These are phyloP conservation scores for Trematocara unimaculatum DNA, from an alignment of 2,113 vertebrate species.

Conservation along the genomic window DNA sequence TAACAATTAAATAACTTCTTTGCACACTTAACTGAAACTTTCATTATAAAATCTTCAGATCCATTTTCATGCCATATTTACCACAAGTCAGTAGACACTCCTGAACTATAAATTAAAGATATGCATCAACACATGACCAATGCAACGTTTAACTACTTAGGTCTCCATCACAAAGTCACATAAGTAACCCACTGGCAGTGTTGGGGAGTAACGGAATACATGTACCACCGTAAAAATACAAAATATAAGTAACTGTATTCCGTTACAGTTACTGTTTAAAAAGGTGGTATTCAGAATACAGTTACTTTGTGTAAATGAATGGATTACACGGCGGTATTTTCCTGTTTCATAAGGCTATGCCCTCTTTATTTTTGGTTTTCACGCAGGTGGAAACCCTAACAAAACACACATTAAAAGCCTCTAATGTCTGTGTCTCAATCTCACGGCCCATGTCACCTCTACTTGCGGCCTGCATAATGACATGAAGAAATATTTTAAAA, in stretches of 20 bases:
- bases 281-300: background rate
- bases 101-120: background rate
- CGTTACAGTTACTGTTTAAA: background rate
- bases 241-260: background rate
- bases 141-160: background rate
- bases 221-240: background rate
- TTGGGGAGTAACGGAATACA: background rate
- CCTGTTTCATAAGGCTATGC: fast-evolving
- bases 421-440: background rate
- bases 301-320: background rate
- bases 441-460: fast-evolving
- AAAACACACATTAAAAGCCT: background rate
- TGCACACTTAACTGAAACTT: background rate
- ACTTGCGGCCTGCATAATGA: background rate
- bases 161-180: background rate
- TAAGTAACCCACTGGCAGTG: fast-evolving
- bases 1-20: background rate
- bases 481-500: background rate
- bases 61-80: background rate
- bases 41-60: background rate
- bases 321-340: fast-evolving
- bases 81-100: background rate
- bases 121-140: background rate
- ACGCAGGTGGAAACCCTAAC: background rate
- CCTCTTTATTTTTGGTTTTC: background rate